A percentile compares a stretch with the other conserved stretches of the same genome.
Conservation (phyloP, 2,113 vertebrate species). For the Gobiocypris rarus region DNA sequence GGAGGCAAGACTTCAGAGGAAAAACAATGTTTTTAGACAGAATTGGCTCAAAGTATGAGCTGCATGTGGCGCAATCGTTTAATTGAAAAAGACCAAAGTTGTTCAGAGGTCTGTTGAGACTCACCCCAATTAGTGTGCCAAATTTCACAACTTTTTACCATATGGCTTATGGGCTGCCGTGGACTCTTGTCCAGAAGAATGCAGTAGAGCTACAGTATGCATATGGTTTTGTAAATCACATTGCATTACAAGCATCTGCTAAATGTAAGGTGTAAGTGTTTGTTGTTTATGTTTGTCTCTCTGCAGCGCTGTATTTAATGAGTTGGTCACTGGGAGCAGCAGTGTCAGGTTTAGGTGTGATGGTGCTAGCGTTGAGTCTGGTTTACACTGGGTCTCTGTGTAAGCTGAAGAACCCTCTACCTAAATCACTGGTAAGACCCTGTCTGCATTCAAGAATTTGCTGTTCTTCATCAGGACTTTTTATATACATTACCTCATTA, state of each 20-base stretch:
- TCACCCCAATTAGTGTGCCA: too few species aligned
- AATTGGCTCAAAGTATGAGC: too few species aligned
- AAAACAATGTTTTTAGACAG: too few species aligned
- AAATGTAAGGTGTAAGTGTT: neutral
- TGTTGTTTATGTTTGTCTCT: too few species aligned
- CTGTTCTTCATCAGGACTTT: neutral
- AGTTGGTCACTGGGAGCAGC: conserved; percentile 17
- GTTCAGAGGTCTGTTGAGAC: too few species aligned
- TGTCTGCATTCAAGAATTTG: neutral
- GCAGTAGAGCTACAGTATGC: neutral
- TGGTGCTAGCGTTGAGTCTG: conserved; percentile 30
- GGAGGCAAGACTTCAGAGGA: too few species aligned
- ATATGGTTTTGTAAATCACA: too few species aligned
- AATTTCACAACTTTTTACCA: too few species aligned
- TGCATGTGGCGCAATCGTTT: too few species aligned
- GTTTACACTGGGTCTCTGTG: conserved; percentile 64
- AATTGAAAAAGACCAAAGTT: too few species aligned
- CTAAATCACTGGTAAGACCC: conserved; percentile 55
- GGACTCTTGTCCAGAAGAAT: neutral
- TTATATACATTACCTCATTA: neutral
- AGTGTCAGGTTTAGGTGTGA: neutral
- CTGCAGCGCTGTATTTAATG: conserved; percentile 44
- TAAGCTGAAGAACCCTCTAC: conserved; percentile 55
- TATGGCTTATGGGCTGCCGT: too few species aligned
- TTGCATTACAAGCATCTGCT: neutral